A percentile compares a stretch with the other conserved stretches of the same genome.
phyloP scores from a whole-genome alignment of 1,140 invertebrate species.

The Drosophila bipectinata region DNA sequence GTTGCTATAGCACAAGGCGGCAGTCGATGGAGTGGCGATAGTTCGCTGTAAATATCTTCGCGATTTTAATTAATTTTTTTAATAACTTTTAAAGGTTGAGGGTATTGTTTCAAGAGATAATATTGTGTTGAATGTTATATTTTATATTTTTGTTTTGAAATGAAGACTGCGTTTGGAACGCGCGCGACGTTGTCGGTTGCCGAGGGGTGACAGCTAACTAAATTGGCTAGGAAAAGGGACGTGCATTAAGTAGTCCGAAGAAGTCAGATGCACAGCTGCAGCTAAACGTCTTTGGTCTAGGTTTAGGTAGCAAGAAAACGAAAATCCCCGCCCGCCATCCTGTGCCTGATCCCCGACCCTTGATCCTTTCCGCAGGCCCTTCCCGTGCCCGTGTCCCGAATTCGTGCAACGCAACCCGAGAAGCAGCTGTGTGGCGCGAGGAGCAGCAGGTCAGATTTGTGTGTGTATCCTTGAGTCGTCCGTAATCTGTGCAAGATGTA shows the following conservation, averaged over 20 bases:
- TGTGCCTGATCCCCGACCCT: conserved; percentile 51
- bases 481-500: conserved; percentile 5
- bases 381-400: conserved; percentile 50
- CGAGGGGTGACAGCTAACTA: conserved; percentile 56
- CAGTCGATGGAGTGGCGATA: conserved; percentile 58
- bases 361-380: conserved; percentile 24
- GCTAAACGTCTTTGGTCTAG: conserved; percentile 46
- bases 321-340: conserved; percentile 31
- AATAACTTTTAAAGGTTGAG: not conserved
- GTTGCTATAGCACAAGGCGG: conserved; percentile 52
- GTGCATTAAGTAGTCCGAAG: conserved; percentile 67
- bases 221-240: conserved; percentile 47
- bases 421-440: conserved; percentile 58
- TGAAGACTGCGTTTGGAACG: conserved; percentile 69
- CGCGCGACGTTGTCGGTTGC: conserved; percentile 66
- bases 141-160: conserved; percentile 16
- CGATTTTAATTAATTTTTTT: not conserved
- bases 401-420: conserved; percentile 39
- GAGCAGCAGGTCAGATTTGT: conserved; percentile 68
- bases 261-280: conserved; percentile 55
- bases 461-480: conserved; percentile 12
- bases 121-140: not conserved
- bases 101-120: too few species aligned
- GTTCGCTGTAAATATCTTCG: conserved; percentile 42
- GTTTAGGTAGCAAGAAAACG: conserved; percentile 33